phyloP scores from a whole-genome alignment of 2,888 invertebrate species.

The Melanostoma mellinum region DNA sequence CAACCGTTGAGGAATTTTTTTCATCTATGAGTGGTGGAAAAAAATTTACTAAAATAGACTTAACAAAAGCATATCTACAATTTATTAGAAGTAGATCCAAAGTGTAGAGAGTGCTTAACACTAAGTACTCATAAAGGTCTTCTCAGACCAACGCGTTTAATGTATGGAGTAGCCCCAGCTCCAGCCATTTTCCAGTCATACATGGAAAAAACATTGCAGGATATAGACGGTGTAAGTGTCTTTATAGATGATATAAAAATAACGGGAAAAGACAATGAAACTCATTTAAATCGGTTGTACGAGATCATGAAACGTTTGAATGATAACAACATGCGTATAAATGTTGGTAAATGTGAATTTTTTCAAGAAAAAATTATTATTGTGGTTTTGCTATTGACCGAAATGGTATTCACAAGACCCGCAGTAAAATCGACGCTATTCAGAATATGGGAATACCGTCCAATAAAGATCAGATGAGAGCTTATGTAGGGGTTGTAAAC shows the following conservation, averaged over 20 bases:
- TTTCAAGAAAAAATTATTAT: slow-evolving; percentile 7
- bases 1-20: slow-evolving; percentile 66
- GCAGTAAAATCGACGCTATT: slow-evolving; percentile 5
- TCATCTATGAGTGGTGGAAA: slow-evolving; percentile 66
- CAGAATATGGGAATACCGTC: neutral
- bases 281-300: neutral
- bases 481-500: neutral
- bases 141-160: slow-evolving; percentile 75
- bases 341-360: neutral
- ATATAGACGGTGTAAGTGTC: slow-evolving; percentile 68
- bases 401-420: neutral
- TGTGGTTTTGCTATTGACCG: slow-evolving; percentile 6
- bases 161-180: slow-evolving; percentile 76
- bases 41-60: slow-evolving; percentile 74
- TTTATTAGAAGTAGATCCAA: slow-evolving; percentile 75
- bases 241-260: slow-evolving; percentile 75
- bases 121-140: slow-evolving; percentile 78
- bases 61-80: slow-evolving; percentile 77
- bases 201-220: slow-evolving; percentile 74
- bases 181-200: slow-evolving; percentile 75
- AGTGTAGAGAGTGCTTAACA: slow-evolving; percentile 74
- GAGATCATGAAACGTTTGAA: neutral
- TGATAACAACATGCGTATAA: neutral
- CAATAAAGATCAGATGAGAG: neutral
- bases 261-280: slow-evolving; percentile 65